A percentile compares a stretch with the other conserved stretches of the same genome.
Evolutionary conservation across 1,140 invertebrate species (phyloP).

Genomic region (Fopius arisanus): DNA sequence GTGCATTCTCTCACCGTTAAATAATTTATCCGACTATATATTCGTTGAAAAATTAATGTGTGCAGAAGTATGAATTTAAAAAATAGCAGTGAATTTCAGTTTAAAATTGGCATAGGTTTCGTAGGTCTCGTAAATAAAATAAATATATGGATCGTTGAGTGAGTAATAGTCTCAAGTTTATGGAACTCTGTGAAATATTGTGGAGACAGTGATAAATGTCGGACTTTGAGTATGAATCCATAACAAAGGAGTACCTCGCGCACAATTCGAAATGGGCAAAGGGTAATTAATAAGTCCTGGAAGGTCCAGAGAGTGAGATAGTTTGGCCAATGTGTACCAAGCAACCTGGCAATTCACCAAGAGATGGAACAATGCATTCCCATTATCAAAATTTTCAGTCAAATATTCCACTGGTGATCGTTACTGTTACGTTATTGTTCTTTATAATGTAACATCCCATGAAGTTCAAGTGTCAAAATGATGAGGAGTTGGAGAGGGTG

Average conservation of each 20-base stretch:
- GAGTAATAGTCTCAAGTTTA: not conserved
- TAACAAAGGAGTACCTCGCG: not conserved
- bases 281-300: not conserved
- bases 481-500: not conserved
- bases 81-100: too few species aligned
- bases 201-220: not conserved
- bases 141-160: too few species aligned
- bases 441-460: not conserved
- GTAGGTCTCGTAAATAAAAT: too few species aligned
- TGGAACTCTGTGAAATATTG: not conserved
- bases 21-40: too few species aligned
- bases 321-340: not conserved
- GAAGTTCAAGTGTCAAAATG: not conserved
- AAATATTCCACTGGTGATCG: not conserved
- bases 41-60: too few species aligned
- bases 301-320: not conserved
- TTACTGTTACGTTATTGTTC: not conserved
- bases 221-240: not conserved
- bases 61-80: too few species aligned
- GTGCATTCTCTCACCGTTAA: too few species aligned
- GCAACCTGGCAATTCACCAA: not conserved
- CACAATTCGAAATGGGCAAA: not conserved
- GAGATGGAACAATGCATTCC: not conserved
- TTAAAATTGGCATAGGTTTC: too few species aligned
- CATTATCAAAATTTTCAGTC: not conserved